Evolutionary conservation across 2,797 vertebrate genomes (phyloP).

Genomic region (Sebastes miniatus): DNA sequence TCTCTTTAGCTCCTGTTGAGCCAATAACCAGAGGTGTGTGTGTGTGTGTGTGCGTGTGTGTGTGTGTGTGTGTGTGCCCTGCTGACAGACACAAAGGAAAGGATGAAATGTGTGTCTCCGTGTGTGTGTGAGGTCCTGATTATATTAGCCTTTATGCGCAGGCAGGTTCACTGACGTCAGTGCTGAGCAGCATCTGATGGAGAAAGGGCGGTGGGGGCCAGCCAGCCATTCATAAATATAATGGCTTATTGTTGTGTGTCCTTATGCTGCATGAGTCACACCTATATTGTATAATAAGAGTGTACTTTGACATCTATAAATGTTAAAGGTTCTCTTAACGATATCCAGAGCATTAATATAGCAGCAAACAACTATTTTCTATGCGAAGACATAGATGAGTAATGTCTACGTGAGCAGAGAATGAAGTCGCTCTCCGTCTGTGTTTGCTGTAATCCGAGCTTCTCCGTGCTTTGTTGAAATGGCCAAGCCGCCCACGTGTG

Average conservation of each 20-base stretch:
- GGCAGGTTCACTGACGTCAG: constrained; percentile 70
- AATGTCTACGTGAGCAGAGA: not conserved
- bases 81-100: constrained; percentile 33
- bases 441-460: not conserved
- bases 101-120: not conserved
- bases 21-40: constrained; percentile 13
- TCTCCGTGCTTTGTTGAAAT: not conserved
- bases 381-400: not conserved
- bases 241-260: not conserved
- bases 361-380: not conserved
- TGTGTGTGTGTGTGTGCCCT: not conserved
- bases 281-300: constrained; percentile 3
- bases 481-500: too few relatives aligned
- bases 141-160: constrained; percentile 68
- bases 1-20: constrained; percentile 20
- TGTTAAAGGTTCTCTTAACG: not conserved
- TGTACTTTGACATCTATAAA: not conserved
- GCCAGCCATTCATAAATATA: constrained; percentile 55
- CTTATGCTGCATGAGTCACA: constrained; percentile 32
- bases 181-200: constrained; percentile 43
- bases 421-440: not conserved
- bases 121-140: constrained; percentile 48
- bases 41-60: not conserved
- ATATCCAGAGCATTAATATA: not conserved
- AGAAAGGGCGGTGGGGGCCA: constrained; percentile 7